A percentile compares a stretch with the other conserved stretches of the same genome.
phyloP scores from a whole-genome alignment of 30 jellyfish, hydroid and myxozoan species.

The Nemopilema nomurai region DNA sequence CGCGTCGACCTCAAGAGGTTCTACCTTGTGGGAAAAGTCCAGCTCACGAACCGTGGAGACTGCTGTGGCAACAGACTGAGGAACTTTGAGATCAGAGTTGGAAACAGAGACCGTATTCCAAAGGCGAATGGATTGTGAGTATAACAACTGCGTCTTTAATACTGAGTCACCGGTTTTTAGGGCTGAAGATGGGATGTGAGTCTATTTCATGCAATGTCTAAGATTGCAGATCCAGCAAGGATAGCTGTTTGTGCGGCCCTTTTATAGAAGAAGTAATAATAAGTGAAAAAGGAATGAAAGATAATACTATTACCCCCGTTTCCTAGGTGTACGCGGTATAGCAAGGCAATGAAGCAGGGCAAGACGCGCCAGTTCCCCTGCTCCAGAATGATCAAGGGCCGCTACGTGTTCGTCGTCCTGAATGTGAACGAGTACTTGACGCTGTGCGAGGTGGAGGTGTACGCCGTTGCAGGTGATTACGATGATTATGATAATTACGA shows the following conservation, averaged over 20 bases:
- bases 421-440: conserved; percentile 60
- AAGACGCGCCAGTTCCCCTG: conserved; percentile 56
- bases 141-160: neutral
- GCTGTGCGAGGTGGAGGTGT: conserved; percentile 60
- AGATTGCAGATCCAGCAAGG: no score
- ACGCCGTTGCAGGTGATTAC: conserved; percentile 32
- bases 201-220: no score
- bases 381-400: conserved; percentile 59
- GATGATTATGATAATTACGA: no score
- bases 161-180: no score
- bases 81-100: conserved; percentile 61
- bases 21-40: conserved; percentile 61
- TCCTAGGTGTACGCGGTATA: conserved; percentile 21
- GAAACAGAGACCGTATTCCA: conserved; percentile 61
- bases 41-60: conserved; percentile 59
- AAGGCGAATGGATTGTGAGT: conserved; percentile 49
- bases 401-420: conserved; percentile 44
- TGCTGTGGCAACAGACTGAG: conserved; percentile 67
- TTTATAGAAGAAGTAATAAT: no score
- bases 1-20: conserved; percentile 56
- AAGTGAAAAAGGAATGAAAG: no score
- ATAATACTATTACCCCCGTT: no score
- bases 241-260: no score
- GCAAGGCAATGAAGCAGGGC: conserved; percentile 39
- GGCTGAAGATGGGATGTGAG: no score